phyloP scores from a whole-genome alignment of 2,888 invertebrate genomes.

The Pogonocherus hispidulus region DNA sequence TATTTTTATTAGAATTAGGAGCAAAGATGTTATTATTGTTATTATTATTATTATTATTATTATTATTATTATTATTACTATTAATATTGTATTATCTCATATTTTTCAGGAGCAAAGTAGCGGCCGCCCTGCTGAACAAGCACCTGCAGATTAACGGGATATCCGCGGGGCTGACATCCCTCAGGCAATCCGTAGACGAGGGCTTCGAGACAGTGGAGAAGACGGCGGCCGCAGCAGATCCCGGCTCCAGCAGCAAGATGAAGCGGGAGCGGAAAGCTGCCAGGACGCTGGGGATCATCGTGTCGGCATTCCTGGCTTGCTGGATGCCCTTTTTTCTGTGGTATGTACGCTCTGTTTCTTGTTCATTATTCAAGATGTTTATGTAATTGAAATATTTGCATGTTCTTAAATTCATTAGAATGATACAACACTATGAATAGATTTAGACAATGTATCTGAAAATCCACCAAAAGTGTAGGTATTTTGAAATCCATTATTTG shows the following conservation, averaged over 20 bases:
- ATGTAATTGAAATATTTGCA: no score
- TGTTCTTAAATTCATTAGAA: no score
- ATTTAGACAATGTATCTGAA: no score
- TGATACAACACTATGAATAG: no score
- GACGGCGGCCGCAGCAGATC: constrained; percentile 69
- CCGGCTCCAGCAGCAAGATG: constrained; percentile 84
- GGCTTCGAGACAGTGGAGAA: constrained; percentile 61
- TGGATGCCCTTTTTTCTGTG: constrained; percentile 97
- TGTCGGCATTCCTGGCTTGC: constrained; percentile 95
- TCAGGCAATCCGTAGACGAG: constrained; percentile 68
- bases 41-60: no score
- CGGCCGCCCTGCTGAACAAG: constrained; percentile 87
- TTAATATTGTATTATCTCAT: no score
- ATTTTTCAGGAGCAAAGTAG: constrained; percentile 87
- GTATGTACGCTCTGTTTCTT: constrained; percentile 74
- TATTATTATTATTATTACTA: no score
- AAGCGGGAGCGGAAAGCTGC: constrained; percentile 91
- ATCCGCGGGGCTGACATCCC: constrained; percentile 74
- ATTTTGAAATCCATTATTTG: no score
- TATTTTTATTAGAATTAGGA: no score
- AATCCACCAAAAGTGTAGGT: no score
- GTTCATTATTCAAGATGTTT: no score
- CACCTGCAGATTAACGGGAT: constrained; percentile 93
- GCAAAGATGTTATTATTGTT: no score
- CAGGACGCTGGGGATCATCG: constrained; percentile 94